Evolutionary conservation across 92 coral and sea anemone genomes (phyloP).

Genomic region (Bergia puertoricense): DNA sequence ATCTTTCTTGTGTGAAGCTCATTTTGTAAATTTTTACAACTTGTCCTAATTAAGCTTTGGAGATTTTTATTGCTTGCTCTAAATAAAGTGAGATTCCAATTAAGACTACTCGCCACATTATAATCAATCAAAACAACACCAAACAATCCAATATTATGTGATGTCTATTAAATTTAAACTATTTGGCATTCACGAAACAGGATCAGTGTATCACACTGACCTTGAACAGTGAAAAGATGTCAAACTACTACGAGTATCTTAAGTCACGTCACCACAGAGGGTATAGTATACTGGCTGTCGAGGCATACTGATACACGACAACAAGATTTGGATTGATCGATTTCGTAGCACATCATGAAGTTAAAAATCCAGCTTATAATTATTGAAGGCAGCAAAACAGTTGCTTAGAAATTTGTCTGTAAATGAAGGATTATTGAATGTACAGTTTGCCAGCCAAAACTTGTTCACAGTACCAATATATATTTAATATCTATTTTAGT

Average conservation of each 20-base stretch:
- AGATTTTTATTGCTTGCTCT: too few species aligned
- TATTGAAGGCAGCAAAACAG: too few species aligned
- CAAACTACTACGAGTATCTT: neutral
- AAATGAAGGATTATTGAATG: neutral
- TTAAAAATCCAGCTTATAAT: too few species aligned
- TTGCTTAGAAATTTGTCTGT: too few species aligned
- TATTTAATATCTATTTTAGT: neutral
- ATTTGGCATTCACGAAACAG: neutral
- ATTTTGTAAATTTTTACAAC: too few species aligned
- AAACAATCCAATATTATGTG: neutral
- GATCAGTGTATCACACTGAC: neutral
- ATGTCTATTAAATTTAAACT: neutral
- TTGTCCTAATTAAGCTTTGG: too few species aligned
- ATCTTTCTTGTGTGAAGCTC: neutral
- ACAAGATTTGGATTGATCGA: neutral
- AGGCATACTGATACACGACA: neutral
- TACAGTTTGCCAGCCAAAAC: too few species aligned
- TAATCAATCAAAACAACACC: too few species aligned
- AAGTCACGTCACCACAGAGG: neutral
- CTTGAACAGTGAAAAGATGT: neutral
- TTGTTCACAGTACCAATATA: neutral
- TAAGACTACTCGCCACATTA: too few species aligned
- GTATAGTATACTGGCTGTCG: too few species aligned
- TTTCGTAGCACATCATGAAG: neutral
- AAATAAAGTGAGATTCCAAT: too few species aligned